A percentile compares a stretch with the other conserved stretches of the same genome.
These are phyloP conservation scores for Tridacna crocea DNA, from an alignment of 2,888 invertebrate species.

Conservation along the genomic window DNA sequence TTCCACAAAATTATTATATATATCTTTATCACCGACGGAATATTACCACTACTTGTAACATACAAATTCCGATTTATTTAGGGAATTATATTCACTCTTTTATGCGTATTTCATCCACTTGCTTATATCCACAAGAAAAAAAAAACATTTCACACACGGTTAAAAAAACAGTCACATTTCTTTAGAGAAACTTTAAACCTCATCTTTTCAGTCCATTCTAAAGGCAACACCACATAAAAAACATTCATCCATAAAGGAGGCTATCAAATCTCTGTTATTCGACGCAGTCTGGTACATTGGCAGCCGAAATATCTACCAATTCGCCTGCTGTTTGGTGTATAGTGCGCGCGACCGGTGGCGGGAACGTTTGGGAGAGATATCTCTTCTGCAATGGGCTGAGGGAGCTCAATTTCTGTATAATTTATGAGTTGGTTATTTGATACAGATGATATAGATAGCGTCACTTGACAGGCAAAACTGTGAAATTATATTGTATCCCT, in stretches of 20 bases:
- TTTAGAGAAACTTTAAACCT: conserved; percentile 21
- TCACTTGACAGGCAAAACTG: background rate
- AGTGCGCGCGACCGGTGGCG: conserved; percentile 21
- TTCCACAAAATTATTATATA: background rate
- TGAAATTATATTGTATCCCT: conserved; percentile 1
- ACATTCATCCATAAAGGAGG: conserved; percentile 10
- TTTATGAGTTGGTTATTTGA: conserved; percentile 30
- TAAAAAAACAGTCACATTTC: conserved; percentile 14
- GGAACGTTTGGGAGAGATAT: conserved; percentile 18
- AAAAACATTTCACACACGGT: background rate
- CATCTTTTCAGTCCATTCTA: conserved; percentile 7
- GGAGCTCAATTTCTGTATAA: conserved; percentile 28
- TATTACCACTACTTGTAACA: background rate
- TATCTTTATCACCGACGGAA: background rate
- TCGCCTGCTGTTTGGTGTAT: conserved; percentile 21
- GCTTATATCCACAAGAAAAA: conserved; percentile 9
- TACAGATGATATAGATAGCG: conserved; percentile 16
- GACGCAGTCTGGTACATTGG: conserved; percentile 22
- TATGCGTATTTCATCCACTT: background rate
- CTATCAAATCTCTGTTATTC: background rate
- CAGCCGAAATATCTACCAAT: conserved; percentile 18
- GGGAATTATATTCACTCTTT: background rate
- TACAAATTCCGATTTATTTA: background rate
- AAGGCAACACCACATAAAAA: conserved; percentile 11
- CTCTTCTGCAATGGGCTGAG: conserved; percentile 9